Conservation (phyloP, 92 coral and sea anemone genomes). For the Parazoanthus swiftii region DNA sequence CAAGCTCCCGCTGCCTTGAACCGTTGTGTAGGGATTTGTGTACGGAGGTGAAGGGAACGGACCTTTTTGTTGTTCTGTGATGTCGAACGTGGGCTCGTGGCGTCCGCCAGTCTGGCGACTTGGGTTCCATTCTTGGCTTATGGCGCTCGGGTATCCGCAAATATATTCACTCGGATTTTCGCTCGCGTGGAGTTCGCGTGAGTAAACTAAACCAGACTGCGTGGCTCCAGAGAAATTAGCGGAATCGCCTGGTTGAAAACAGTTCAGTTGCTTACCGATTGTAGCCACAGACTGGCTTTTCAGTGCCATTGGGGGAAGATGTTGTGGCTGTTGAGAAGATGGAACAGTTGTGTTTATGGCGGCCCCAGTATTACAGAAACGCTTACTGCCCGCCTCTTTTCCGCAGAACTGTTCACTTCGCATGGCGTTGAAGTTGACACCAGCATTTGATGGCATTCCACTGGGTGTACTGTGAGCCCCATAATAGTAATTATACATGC, state of each 20-base stretch:
- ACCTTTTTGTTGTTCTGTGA: constrained; percentile 41
- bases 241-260: constrained; percentile 25
- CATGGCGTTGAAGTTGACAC: constrained; percentile 71
- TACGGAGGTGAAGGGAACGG: constrained; percentile 39
- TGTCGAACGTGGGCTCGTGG: constrained; percentile 41
- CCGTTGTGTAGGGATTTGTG: constrained; percentile 38
- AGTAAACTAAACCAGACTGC: constrained; percentile 75
- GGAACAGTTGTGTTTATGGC: constrained; percentile 28
- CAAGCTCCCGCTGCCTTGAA: constrained; percentile 42
- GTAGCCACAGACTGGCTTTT: constrained; percentile 9
- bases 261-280: constrained; percentile 39
- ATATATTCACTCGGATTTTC: constrained; percentile 36
- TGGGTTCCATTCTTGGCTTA: constrained; percentile 23
- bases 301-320: constrained; percentile 8
- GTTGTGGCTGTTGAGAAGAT: constrained; percentile 13
- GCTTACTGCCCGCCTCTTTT: constrained; percentile 36
- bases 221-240: constrained; percentile 73
- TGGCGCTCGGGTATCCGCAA: constrained; percentile 34
- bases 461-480: constrained; percentile 58
- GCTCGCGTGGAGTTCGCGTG: constrained; percentile 65
- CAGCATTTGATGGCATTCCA: constrained; percentile 69
- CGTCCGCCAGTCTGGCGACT: constrained; percentile 48
- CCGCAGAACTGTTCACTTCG: constrained; percentile 65
- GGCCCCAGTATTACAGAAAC: neutral
- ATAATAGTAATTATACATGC: constrained; percentile 67